Evolutionary conservation across 2,888 invertebrate species (phyloP).

Genomic region (Lithophane socia): DNA sequence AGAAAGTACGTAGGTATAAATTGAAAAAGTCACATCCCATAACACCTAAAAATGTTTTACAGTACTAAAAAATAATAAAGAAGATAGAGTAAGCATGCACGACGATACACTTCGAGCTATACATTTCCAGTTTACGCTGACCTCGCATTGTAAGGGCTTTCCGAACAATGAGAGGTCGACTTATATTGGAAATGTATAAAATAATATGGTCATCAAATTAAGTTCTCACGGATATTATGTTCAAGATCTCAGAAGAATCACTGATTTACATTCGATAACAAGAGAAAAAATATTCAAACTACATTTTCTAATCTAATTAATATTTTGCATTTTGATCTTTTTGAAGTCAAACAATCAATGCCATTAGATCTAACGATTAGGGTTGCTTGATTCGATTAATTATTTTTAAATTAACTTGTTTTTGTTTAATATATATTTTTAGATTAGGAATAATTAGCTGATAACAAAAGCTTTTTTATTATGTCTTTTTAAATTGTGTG

Average conservation of each 20-base stretch:
- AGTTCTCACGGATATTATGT: conserved; percentile 7
- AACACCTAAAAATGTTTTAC: background rate
- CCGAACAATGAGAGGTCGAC: background rate
- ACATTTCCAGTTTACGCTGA: background rate
- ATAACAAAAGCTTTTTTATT: background rate
- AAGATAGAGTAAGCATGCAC: background rate
- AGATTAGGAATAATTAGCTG: background rate
- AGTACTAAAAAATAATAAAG: background rate
- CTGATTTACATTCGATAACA: conserved; percentile 9
- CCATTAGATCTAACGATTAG: conserved; percentile 19
- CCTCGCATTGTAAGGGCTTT: background rate
- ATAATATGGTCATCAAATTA: too few relatives aligned
- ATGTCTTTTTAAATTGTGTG: background rate
- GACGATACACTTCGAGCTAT: background rate
- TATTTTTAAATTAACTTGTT: background rate
- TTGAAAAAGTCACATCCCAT: background rate
- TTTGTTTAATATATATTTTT: background rate
- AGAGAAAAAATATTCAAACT: conserved; percentile 30
- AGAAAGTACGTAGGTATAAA: background rate
- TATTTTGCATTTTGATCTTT: conserved; percentile 24
- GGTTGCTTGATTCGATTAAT: conserved; percentile 22
- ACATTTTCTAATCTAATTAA: conserved; percentile 22
- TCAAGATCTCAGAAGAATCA: conserved; percentile 8
- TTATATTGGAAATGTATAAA: background rate
- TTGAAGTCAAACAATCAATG: conserved; percentile 51